Evolutionary conservation across 1,140 invertebrate genomes (phyloP), one percentile per base, ranked within the genome.

Genomic region (Drosophila sulfurigaster): DNA sequence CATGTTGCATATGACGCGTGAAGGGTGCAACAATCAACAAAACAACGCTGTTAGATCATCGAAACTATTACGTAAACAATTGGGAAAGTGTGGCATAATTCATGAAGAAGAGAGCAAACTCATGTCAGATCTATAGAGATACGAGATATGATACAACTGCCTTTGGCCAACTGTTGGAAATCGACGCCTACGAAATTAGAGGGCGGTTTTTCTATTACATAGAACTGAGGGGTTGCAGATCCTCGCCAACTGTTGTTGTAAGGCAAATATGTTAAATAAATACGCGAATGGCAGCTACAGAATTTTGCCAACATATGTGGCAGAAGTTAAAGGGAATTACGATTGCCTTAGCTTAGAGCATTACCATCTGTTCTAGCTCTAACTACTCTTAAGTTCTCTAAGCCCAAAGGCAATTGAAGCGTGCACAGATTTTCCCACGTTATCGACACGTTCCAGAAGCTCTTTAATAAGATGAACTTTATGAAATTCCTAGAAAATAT

Each of bases 1-100:
- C 13, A 59, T 66, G 75, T 68, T 75, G 72, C 54, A 41, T 20
- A 63, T 52, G 30, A 35, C 30, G 32, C 70, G 46, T 7, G 43
- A 52, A 57, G 62, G 62, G 60, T 57, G 72, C 56, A 49, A 49
- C 16, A 57, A 28, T 66, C 56, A 49, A 49, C 16, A 57, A 28
- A 25, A 25, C 20, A 3, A 5, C 67, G 66, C 56, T 20, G 56
- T 64, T 46, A 63, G 58, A 82, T 82, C 83, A 68, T 70, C 51
- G 66, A 81, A 79, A 73, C 73, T 49, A 77, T 86, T 65, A 65
- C 65, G 60, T 65, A 76, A 86, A 81, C 79, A 38, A 86, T 78
- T 75, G 60, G 60, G 66, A 80, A 78, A 88, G 77, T 83, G 83
- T 87, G 83, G 69, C 64, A 79, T 78, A 88, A 80, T 75, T 87